phyloP scores from a whole-genome alignment of 2,797 vertebrate genomes.

The Sebastes taczanowskii region DNA sequence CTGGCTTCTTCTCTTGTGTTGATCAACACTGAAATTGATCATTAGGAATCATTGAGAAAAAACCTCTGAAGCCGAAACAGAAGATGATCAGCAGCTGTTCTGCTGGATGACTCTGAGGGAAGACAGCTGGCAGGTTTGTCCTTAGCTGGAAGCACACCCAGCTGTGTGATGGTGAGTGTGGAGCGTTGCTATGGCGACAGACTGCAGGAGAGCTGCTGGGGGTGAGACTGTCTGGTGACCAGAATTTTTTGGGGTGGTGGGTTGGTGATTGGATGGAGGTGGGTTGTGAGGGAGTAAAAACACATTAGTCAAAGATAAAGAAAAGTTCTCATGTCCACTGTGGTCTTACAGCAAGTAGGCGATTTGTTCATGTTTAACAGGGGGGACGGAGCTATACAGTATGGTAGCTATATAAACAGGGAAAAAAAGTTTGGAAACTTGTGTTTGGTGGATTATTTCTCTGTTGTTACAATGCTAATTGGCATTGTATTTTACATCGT shows the following conservation, averaged over 20 bases:
- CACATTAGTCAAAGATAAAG: not conserved
- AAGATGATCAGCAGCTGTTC: not conserved
- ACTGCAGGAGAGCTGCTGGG: conserved; percentile 24
- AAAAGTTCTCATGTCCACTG: not conserved
- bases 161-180: conserved; percentile 45
- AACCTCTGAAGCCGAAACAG: not conserved
- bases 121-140: conserved; percentile 26
- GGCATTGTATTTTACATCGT: too few relatives aligned
- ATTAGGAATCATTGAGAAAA: not conserved
- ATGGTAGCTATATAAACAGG: too few relatives aligned
- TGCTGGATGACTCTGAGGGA: conserved; percentile 1
- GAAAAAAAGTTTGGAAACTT: too few relatives aligned
- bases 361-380: not conserved
- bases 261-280: not conserved
- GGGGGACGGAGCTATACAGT: too few relatives aligned
- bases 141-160: conserved; percentile 23
- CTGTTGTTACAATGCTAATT: too few relatives aligned
- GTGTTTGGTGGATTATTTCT: too few relatives aligned
- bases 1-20: not conserved
- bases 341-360: not conserved
- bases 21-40: not conserved
- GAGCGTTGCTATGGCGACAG: conserved; percentile 52
- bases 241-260: not conserved
- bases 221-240: conserved; percentile 2
- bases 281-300: not conserved